Evolutionary conservation across 2,113 vertebrate species (phyloP).

Genomic region (Climacteris rufus): DNA sequence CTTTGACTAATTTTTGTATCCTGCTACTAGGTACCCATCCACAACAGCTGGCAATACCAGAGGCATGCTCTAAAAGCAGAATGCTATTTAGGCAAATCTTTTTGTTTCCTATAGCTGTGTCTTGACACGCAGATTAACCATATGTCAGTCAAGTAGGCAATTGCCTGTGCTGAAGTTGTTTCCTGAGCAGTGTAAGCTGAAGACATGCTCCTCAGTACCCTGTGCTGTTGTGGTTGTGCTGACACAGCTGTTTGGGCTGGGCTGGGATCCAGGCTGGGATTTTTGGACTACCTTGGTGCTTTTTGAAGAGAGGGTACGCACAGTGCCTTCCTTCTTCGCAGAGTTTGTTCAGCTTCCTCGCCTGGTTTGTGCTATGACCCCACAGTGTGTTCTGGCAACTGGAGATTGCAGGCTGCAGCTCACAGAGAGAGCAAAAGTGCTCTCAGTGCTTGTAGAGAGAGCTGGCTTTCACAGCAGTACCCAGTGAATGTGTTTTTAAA

Average conservation of each 20-base stretch:
- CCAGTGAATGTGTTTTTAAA: neutral
- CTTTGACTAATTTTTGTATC: neutral
- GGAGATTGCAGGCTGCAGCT: neutral
- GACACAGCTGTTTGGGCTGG: neutral
- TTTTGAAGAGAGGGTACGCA: neutral
- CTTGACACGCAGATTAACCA: neutral
- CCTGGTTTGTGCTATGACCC: fast-evolving
- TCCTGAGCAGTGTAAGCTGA: neutral
- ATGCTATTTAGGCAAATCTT: neutral
- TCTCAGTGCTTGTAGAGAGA: neutral
- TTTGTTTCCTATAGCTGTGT: neutral
- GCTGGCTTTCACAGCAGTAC: neutral
- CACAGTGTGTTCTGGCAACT: neutral
- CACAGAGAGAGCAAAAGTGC: neutral
- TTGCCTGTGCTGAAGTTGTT: neutral
- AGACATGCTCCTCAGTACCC: neutral
- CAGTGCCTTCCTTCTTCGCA: neutral
- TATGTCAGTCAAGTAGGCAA: neutral
- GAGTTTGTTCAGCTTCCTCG: neutral
- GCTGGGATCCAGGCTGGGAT: neutral
- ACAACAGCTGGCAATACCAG: neutral
- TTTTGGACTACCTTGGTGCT: neutral
- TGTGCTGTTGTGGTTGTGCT: neutral
- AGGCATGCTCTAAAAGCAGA: neutral
- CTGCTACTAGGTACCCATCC: neutral